These are phyloP conservation scores for Pteruthius melanotis DNA, from an alignment of 2,113 vertebrate species.

Conservation along the genomic window DNA sequence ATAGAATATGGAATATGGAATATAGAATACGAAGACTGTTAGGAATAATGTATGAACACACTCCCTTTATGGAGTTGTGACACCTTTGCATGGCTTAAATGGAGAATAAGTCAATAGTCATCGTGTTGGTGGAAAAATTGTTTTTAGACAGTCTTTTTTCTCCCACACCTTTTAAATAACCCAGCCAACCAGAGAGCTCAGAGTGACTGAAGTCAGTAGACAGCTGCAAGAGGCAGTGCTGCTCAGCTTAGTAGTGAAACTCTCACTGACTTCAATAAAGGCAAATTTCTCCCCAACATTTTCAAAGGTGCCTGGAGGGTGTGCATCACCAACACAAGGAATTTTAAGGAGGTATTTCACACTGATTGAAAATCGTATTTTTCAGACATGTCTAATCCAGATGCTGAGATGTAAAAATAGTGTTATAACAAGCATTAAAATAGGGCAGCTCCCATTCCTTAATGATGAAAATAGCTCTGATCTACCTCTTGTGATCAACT, in stretches of 20 bases:
- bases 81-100: neutral
- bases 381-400: neutral
- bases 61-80: neutral
- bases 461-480: neutral
- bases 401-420: neutral
- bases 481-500: neutral
- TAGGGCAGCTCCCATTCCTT: neutral
- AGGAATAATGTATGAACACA: neutral
- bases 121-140: neutral
- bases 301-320: conserved; percentile 33
- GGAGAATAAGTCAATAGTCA: neutral
- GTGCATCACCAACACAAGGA: neutral
- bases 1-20: too few species aligned
- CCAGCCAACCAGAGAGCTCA: neutral
- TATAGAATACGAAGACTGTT: neutral
- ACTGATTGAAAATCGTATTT: neutral
- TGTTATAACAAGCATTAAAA: neutral
- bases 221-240: neutral
- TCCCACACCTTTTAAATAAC: neutral
- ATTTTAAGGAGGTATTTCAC: conserved; percentile 20
- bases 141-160: neutral
- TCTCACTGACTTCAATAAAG: neutral
- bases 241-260: neutral
- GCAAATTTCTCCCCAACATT: conserved; percentile 5
- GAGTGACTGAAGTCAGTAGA: neutral